These are phyloP conservation scores for Pseudococcus viburni DNA, from an alignment of 2,888 invertebrate genomes.

Conservation along the genomic window DNA sequence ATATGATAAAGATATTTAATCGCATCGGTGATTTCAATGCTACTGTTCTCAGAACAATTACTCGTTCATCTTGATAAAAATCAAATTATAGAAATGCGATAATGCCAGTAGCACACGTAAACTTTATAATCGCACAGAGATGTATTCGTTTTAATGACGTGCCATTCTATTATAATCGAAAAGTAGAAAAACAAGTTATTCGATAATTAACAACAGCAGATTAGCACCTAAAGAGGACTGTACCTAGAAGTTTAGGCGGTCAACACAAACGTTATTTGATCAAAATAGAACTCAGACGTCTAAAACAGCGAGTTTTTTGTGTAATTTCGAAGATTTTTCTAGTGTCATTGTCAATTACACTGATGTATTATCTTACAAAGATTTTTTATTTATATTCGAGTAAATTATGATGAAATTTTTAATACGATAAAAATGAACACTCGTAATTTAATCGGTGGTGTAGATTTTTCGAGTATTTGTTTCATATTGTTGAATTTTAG, in stretches of 20 bases:
- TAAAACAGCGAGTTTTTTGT: too few species aligned
- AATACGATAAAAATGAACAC: neutral
- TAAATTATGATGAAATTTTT: neutral
- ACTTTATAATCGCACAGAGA: neutral
- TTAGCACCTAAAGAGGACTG: neutral
- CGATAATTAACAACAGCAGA: neutral
- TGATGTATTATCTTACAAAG: too few species aligned
- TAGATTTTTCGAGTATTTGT: neutral
- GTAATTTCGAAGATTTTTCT: too few species aligned
- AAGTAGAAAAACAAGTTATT: slow-evolving; percentile 16
- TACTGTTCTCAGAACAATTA: too few species aligned
- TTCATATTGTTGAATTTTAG: neutral
- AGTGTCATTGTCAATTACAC: too few species aligned
- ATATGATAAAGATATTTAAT: too few species aligned
- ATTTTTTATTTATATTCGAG: too few species aligned
- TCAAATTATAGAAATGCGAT: too few species aligned
- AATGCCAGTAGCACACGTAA: too few species aligned
- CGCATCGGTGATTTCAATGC: too few species aligned
- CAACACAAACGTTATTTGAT: neutral
- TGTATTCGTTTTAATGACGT: neutral
- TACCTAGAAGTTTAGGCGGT: too few species aligned
- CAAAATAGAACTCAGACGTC: neutral
- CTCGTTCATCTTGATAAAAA: too few species aligned
- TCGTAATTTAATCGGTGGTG: neutral
- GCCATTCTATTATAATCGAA: neutral